These are phyloP conservation scores for pig (Sus scrofa) DNA, from an alignment of 2,113 vertebrate species.

Conservation along the genomic window DNA sequence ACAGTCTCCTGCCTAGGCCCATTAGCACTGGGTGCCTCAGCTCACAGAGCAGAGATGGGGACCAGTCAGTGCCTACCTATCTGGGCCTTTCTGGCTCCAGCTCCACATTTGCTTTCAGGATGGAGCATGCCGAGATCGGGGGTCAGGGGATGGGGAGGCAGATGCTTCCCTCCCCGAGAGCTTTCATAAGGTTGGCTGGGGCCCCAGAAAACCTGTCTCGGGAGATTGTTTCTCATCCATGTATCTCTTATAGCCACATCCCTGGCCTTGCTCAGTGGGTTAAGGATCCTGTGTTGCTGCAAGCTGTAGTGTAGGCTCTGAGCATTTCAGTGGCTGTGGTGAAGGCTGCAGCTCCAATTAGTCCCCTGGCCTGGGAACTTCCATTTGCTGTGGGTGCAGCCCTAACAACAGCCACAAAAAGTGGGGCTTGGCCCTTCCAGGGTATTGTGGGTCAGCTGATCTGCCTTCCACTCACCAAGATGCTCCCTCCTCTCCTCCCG, in stretches of 20 bases:
- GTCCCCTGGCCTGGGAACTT: too few species aligned
- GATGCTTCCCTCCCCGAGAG: too few species aligned
- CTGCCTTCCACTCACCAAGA: background rate
- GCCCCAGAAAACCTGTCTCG: background rate
- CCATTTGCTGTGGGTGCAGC: too few species aligned
- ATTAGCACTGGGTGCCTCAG: background rate
- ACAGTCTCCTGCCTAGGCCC: too few species aligned
- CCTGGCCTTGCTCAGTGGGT: too few species aligned
- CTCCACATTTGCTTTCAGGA: background rate
- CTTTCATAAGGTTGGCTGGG: background rate
- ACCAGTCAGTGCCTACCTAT: background rate
- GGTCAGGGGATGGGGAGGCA: too few species aligned
- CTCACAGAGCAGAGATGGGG: background rate
- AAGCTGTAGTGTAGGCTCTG: too few species aligned
- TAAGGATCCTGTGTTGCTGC: too few species aligned
- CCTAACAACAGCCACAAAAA: background rate
- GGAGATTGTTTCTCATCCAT: background rate
- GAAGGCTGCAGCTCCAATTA: too few species aligned
- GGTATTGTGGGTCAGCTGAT: background rate
- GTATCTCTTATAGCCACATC: background rate
- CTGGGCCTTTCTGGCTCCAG: background rate
- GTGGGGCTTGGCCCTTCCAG: background rate
- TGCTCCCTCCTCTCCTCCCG: background rate
- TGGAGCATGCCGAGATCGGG: background rate
- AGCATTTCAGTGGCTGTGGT: too few species aligned